Conservation (phyloP, 2,888 invertebrate genomes). For the Drosophila borborema region DNA sequence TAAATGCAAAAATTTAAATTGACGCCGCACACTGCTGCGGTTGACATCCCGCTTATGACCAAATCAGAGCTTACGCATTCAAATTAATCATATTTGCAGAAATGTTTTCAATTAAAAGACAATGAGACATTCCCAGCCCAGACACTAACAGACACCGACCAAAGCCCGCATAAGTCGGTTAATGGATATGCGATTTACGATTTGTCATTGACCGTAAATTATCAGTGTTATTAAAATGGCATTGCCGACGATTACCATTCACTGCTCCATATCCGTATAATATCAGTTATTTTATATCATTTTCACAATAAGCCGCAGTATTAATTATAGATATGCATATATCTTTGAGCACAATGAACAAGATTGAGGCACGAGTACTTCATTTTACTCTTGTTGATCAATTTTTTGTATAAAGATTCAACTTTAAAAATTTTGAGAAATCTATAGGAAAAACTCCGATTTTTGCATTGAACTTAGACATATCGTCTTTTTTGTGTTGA, state of each 20-base stretch:
- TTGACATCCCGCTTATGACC: slow-evolving; percentile 15
- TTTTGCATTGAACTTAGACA: too few relatives aligned
- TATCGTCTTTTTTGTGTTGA: too few relatives aligned
- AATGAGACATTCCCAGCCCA: slow-evolving; percentile 25
- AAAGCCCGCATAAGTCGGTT: slow-evolving; percentile 64
- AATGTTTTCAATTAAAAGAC: slow-evolving; percentile 57
- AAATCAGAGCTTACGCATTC: slow-evolving; percentile 46
- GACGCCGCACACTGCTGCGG: slow-evolving; percentile 14
- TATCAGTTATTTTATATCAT: neutral
- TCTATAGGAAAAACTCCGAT: too few relatives aligned
- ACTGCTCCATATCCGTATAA: neutral
- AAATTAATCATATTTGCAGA: slow-evolving; percentile 62
- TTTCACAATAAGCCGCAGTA: neutral
- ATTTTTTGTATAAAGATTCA: too few relatives aligned
- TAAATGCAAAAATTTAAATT: slow-evolving; percentile 64
- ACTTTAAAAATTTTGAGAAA: too few relatives aligned
- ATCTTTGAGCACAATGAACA: neutral
- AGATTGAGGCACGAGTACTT: too few relatives aligned
- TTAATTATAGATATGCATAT: neutral
- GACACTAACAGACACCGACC: too few relatives aligned
- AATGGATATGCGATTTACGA: slow-evolving; percentile 64
- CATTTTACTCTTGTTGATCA: too few relatives aligned
- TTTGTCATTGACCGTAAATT: slow-evolving; percentile 50
- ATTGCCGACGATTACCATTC: slow-evolving; percentile 15
- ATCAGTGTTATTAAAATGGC: slow-evolving; percentile 36